These are phyloP conservation scores for Danionella cerebrum DNA, from an alignment of 2,113 vertebrate genomes.

Conservation along the genomic window DNA sequence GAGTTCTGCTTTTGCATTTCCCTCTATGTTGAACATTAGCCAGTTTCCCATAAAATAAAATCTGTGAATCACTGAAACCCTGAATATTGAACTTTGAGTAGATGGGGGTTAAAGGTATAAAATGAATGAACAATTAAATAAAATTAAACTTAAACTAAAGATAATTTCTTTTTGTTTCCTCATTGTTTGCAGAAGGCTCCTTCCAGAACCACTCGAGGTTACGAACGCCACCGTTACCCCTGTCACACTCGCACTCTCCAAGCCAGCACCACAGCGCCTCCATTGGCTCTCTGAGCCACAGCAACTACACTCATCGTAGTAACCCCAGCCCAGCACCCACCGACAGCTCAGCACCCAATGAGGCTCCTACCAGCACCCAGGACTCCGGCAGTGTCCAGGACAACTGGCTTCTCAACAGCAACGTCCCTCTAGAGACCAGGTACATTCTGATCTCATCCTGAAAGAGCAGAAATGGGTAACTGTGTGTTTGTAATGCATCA, in stretches of 20 bases:
- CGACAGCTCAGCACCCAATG: conserved; percentile 83
- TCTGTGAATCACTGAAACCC: no score
- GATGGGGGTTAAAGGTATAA: no score
- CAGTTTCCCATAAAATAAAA: no score
- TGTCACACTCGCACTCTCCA: conserved; percentile 85
- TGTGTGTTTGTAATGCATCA: background rate
- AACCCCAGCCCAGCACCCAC: conserved; percentile 93
- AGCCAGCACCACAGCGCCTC: conserved; percentile 89
- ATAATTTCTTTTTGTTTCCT: background rate
- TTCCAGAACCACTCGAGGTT: conserved; percentile 89
- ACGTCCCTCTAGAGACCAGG: conserved; percentile 98
- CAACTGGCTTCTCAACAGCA: conserved; percentile 99
- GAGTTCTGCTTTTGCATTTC: no score
- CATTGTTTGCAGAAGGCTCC: conserved; percentile 62
- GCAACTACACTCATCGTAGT: conserved; percentile 90
- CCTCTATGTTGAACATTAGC: no score
- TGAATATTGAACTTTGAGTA: no score
- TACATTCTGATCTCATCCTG: conserved; percentile 51
- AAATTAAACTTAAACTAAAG: no score
- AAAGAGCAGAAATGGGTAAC: background rate
- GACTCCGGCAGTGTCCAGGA: conserved; percentile 83
- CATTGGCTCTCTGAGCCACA: conserved; percentile 85
- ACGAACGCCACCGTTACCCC: conserved; percentile 83
- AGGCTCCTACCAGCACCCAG: conserved; percentile 72
- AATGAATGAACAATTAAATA: no score